Base-by-base conservation (phyloP, 1,140 invertebrate genomes). In the Gryllus bimaculatus region DNA sequence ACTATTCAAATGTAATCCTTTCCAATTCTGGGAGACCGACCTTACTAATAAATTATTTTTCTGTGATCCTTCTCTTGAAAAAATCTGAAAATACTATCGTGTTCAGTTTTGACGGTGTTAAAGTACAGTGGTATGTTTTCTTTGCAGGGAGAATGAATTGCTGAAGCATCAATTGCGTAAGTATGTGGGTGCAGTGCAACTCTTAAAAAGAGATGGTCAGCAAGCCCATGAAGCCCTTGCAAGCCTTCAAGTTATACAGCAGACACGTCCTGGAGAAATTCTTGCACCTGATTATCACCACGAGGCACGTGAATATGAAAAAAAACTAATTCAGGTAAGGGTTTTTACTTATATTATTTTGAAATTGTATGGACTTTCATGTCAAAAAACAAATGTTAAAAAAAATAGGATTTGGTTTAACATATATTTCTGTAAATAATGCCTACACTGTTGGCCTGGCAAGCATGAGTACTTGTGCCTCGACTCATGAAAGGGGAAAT, bases 131-230 rank as follows among this genome's bases (percentile, higher is more conserved):
- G 54, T 66, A 66, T 66, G 7, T 75, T 12, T 77, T 49, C 10
- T 76, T 82, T 83, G 48, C 81, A 94, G 94, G 84, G 95, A 97
- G 87, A 97, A 97, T 87, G 93, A 95, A 81, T 87, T 93, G 78
- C 86, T 97, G 79, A 94, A 96, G 84, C 93, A 96, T 83, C 96
- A 97, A 84, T 85, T 98, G 75, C 91, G 93, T 81, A 95, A 96
- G 83, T 98, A 97, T 86, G 92, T 97, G 74, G 93, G 92, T 76
- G 95, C 95, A 49, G 94, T 98, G 20, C 94, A 96, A 88, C 91
- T 95, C 88, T 86, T 97, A 81, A 91, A 90, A 82, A 88, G 86
- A 81, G 90, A 91, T 83, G 90, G 90, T 47, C 87, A 86, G 79
- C 84, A 83, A 80, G 84, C 84, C 47, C 82, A 86, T 78, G 83